phyloP scores from a whole-genome alignment of 2,797 vertebrate genomes.

The Varecia variegata region DNA sequence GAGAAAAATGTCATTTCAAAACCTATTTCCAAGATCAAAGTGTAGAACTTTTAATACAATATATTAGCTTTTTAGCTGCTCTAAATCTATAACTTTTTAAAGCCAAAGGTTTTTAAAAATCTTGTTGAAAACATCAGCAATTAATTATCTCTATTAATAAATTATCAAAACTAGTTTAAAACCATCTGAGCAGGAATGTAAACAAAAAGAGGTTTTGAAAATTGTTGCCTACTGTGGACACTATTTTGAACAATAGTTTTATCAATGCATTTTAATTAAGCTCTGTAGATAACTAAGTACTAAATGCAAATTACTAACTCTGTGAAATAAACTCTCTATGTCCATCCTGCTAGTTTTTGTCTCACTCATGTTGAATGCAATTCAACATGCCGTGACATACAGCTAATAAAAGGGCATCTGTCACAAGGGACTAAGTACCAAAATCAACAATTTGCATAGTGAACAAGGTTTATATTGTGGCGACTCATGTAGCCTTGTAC shows the following conservation, averaged over 20 bases:
- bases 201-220: neutral
- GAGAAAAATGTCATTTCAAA: conserved; percentile 76
- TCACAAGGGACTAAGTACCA: conserved; percentile 85
- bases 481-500: conserved; percentile 83
- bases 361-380: conserved; percentile 44
- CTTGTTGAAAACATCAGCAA: conserved; percentile 34
- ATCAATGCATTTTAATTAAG: neutral
- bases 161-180: conserved; percentile 34
- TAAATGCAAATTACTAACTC: conserved; percentile 48
- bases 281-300: neutral
- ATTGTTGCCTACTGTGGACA: neutral
- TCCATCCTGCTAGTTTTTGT: neutral
- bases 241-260: neutral
- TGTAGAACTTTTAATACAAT: conserved; percentile 65
- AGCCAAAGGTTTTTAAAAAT: neutral
- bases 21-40: conserved; percentile 66
- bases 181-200: neutral
- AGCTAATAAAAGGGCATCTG: conserved; percentile 84
- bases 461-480: conserved; percentile 88
- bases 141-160: conserved; percentile 52
- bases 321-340: conserved; percentile 27
- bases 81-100: conserved; percentile 59
- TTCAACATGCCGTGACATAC: conserved; percentile 75
- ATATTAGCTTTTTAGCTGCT: conserved; percentile 63
- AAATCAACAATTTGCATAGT: conserved; percentile 89